Percentiles rank a stretch among this genome's conserved stretches.
Conservation (phyloP, 1,140 invertebrate species). For the Lucilia sericata region DNA sequence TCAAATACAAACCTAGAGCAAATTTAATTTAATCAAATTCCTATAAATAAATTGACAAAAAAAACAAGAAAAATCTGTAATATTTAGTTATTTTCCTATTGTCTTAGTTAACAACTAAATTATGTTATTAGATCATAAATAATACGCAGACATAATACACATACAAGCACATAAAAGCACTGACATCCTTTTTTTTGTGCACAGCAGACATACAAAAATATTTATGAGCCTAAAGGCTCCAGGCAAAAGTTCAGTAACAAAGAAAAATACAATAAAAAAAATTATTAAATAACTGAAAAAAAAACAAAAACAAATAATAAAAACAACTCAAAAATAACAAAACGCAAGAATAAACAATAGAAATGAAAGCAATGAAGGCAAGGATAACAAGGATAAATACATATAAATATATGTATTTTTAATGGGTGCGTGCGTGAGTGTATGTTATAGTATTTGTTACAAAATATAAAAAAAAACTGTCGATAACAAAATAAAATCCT, state of each 20-base stretch:
- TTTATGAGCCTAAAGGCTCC: conserved; percentile 15
- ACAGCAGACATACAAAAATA: background rate
- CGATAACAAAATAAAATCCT: background rate
- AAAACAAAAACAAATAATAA: background rate
- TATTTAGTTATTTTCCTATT: background rate
- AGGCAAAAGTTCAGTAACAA: background rate
- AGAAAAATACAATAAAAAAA: background rate
- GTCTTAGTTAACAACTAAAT: background rate
- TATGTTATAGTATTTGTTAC: background rate
- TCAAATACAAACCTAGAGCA: too few relatives aligned
- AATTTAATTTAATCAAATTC: too few relatives aligned
- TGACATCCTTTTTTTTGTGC: background rate
- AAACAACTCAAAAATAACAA: background rate
- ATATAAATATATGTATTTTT: background rate
- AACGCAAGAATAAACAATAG: background rate
- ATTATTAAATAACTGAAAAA: background rate
- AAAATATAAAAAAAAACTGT: background rate
- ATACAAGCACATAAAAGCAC: background rate
- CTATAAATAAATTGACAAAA: background rate
- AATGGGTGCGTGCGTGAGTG: background rate
- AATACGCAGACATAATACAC: background rate
- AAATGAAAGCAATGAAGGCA: background rate
- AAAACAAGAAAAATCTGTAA: background rate
- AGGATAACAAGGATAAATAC: background rate
- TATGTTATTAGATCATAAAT: conserved; percentile 10